Percentiles rank a stretch among this genome's conserved stretches.
Conservation (phyloP, 92 coral and sea anemone genomes). For the Phenganax subtilis region DNA sequence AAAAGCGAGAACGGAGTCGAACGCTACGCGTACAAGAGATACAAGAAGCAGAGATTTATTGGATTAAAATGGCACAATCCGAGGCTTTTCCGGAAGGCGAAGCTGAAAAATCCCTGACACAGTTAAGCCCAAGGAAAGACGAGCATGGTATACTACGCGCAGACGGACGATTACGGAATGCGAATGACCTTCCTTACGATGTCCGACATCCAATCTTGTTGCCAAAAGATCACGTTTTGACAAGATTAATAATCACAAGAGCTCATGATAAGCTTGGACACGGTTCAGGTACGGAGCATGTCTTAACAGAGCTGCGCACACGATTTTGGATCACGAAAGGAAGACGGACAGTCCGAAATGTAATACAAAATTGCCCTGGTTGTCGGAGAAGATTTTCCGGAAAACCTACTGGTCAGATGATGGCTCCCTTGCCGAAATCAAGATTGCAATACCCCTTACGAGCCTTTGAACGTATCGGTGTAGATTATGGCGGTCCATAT, state of each 20-base stretch:
- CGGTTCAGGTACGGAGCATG: conserved; percentile 50
- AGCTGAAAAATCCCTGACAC: conserved; percentile 11
- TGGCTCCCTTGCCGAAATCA: no score
- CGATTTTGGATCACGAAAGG: conserved; percentile 46
- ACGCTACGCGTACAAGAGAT: conserved; percentile 17
- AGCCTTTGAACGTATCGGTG: no score
- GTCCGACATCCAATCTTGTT: conserved; percentile 44
- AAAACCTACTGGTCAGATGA: no score
- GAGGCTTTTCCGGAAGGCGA: conserved; percentile 31
- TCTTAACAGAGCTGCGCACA: conserved; percentile 37
- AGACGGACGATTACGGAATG: conserved; percentile 36
- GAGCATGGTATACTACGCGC: conserved; percentile 31
- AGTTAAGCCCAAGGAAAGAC: conserved; percentile 38
- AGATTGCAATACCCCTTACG: no score
- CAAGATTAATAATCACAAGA: conserved; percentile 32
- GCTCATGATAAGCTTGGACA: conserved; percentile 46
- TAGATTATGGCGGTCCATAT: no score
- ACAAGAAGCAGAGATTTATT: conserved; percentile 31
- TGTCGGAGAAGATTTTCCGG: conserved; percentile 15
- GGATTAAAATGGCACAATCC: conserved; percentile 27
- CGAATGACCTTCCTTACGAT: conserved; percentile 47
- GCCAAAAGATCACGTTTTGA: conserved; percentile 44
- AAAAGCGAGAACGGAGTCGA: not conserved
- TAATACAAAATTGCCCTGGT: conserved; percentile 24
- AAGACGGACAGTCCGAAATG: conserved; percentile 36